Base-by-base conservation (phyloP, 2,113 vertebrate species). In the Pica pica region DNA sequence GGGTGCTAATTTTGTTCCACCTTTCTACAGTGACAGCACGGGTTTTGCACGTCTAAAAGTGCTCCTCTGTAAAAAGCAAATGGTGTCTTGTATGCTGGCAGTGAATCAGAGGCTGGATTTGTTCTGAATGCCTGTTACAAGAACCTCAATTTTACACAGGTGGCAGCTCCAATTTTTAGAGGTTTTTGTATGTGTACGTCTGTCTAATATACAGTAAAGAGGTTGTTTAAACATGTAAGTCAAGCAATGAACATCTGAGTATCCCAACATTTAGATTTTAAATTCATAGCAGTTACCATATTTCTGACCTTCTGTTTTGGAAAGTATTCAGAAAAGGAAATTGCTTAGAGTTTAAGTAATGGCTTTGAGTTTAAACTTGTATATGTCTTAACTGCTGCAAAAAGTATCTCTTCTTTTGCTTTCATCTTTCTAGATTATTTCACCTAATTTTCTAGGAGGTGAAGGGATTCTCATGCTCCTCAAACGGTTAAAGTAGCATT, bases 401-500 rank as follows among this genome's bases (percentile, higher is more conserved):
- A 85, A 70, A 44, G 9, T 64, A 73, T 76, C 17, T 68, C 0
- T 79, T 46, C 24, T 73, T 90, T 93, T 77, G 33, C 71, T 91
- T 86, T 88, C 70, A 74, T 63, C 27, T 93, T 88, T 74, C 59
- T 70, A 52, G 47, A 60, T 68, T 63, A n/a, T 87, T 86, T 92
- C 5, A 49, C 0, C 0, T 53, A 16, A 20, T 83, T 73, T 94
- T 92, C 30, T n/a, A 57, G 82, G 41, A 83, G 31, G 5, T 64
- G 31, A 86, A 88, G 49, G 60, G 44, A 78, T 94, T 77, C 57
- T 65, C 15, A 24, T 53, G 57, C 73, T 83, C 68, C 46, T 92
- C 64, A 83, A 80, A 83, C 30, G 37, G 82, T 95, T 96, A 84
- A 86, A 95, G 83, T 56, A 71, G 21, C 41, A 46, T 47, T 94